Conservation (phyloP, 1,140 invertebrate genomes). For the Formica selysi region DNA sequence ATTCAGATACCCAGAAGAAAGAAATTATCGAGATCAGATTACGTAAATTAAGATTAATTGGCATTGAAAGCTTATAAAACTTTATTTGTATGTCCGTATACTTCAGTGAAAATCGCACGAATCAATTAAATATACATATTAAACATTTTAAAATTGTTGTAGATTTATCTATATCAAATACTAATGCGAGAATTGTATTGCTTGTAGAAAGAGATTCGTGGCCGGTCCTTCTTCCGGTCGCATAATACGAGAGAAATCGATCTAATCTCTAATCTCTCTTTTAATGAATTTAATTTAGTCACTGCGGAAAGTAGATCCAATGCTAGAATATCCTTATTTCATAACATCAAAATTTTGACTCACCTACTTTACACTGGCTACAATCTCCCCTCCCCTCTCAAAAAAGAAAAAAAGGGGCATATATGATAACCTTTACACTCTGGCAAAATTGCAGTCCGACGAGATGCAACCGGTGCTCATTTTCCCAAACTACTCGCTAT, state of each 20-base stretch:
- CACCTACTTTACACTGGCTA: not conserved
- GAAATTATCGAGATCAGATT: not conserved
- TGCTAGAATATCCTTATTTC: not conserved
- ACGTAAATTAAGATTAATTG: not conserved
- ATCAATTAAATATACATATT: not conserved
- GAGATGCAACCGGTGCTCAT: constrained; percentile 18
- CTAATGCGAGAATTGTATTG: not conserved
- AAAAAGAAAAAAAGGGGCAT: too few relatives aligned
- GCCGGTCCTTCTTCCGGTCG: not conserved
- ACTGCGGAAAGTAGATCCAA: not conserved
- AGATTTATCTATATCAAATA: not conserved
- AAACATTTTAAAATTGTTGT: not conserved
- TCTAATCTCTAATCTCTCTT: not conserved
- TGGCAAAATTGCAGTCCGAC: not conserved
- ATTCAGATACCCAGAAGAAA: not conserved
- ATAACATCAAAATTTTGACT: not conserved
- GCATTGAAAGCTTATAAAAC: not conserved
- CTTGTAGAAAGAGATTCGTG: not conserved
- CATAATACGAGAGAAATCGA: not conserved
- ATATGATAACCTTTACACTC: not conserved
- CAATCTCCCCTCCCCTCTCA: too few relatives aligned
- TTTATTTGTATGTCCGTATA: too few relatives aligned
- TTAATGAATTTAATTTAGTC: not conserved
- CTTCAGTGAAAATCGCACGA: not conserved
- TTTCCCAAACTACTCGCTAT: constrained; percentile 14